Evolutionary conservation across 2,797 vertebrate species (phyloP).

Genomic region (Fistularia tabacaria): DNA sequence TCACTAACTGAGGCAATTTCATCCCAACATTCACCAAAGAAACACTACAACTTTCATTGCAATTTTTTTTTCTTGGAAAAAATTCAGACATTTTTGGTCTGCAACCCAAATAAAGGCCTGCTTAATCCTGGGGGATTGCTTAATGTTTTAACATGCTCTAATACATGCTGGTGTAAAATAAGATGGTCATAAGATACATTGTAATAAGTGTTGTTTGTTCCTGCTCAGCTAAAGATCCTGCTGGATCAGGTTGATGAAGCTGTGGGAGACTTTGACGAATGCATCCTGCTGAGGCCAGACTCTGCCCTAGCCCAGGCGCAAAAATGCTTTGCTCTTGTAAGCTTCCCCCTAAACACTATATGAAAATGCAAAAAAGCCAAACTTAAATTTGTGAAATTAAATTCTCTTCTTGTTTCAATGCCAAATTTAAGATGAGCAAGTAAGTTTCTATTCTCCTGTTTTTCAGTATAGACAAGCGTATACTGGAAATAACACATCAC

Average conservation of each 20-base stretch:
- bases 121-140: too few relatives aligned
- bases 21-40: too few relatives aligned
- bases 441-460: slow-evolving; percentile 3
- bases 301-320: slow-evolving; percentile 97
- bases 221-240: slow-evolving; percentile 90
- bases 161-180: not conserved
- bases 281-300: slow-evolving; percentile 92
- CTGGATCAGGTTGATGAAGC: slow-evolving; percentile 98
- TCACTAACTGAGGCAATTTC: too few relatives aligned
- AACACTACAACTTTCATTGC: too few relatives aligned
- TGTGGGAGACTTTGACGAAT: slow-evolving; percentile 96
- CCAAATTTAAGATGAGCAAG: too few relatives aligned
- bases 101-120: too few relatives aligned
- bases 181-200: not conserved
- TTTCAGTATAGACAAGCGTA: slow-evolving; percentile 95
- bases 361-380: too few relatives aligned
- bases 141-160: too few relatives aligned
- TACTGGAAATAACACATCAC: slow-evolving; percentile 91
- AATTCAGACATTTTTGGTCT: too few relatives aligned
- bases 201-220: not conserved
- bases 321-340: slow-evolving; percentile 96
- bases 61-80: too few relatives aligned
- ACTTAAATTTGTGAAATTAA: too few relatives aligned
- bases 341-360: slow-evolving; percentile 38
- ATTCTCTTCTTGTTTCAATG: too few relatives aligned